Evolutionary conservation across 2,888 invertebrate species (phyloP), one percentile per base, ranked within the genome.

Genomic region (Thereva nobilitata): DNA sequence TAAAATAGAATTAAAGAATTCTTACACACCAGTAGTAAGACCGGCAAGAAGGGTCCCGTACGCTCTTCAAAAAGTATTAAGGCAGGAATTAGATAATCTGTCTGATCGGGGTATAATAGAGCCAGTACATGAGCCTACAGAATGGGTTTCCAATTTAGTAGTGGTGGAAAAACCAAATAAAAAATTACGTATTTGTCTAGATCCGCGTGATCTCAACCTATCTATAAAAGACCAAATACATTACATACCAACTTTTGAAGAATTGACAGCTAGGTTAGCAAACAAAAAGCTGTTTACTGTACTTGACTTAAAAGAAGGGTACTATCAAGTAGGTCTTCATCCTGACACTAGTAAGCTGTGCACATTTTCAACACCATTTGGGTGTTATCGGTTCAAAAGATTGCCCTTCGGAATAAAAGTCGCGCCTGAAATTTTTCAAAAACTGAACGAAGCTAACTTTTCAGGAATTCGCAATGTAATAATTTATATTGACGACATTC

Each of bases 311-410:
- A 72, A 67, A 67, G 71, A 67, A 68, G 71, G 53, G 50, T 72
- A 70, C 70, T 71, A 67, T 66, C 70, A 66, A 52, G 38, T 68
- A 8, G 54, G 67, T 23, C 57, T 69, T 34, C 56, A 59, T 54
- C 72, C 67, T 79, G 77, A 23, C 74, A 74, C 66, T 75, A 78
- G 70, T 77, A 77, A 37, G 72, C 72, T 23, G 42, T 23, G 64
- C 64, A 72, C 73, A 69, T 73, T 74, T 41, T 67, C 34, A 50
- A 61, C 61, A 8, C 54, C 59, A 9, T 67, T 67, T 53, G 67
- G 67, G 4, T 63, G 49, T 50, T 64, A 56, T 44, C 49, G 64
- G 4, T 67, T 67, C 55, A 56, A 55, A 4, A 55, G 56, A 49
- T 34, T 54, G 7, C 59, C 66, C 10, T 66, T 67, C 12, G 64